phyloP scores from a whole-genome alignment of 2,797 vertebrate species.

The Amphiprion clarkii region DNA sequence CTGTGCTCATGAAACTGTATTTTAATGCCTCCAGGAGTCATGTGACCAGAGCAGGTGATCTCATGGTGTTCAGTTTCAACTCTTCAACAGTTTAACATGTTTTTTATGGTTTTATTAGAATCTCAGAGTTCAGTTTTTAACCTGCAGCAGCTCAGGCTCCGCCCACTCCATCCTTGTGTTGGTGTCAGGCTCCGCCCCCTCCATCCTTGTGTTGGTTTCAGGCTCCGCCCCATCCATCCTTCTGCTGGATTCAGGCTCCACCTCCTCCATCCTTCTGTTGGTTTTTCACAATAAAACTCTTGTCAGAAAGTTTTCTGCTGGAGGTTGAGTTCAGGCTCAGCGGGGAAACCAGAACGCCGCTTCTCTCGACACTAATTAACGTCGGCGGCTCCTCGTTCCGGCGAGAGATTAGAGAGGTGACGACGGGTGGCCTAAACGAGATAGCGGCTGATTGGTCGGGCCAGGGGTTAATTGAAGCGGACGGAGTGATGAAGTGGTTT shows the following conservation, averaged over 20 bases:
- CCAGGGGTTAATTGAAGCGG: constrained; percentile 68
- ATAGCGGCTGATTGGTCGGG: constrained; percentile 71
- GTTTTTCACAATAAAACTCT: constrained; percentile 19
- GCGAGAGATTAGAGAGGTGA: constrained; percentile 67
- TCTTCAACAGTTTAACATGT: too few species aligned
- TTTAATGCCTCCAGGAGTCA: too few species aligned
- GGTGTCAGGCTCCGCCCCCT: constrained; percentile 9
- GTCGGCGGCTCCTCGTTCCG: constrained; percentile 52
- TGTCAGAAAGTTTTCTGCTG: constrained; percentile 31
- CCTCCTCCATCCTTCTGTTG: constrained; percentile 1
- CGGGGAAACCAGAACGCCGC: neutral
- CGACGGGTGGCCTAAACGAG: constrained; percentile 54
- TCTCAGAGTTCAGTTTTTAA: too few species aligned
- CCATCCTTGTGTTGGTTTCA: neutral
- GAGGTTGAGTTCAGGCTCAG: constrained; percentile 44
- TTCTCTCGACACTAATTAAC: constrained; percentile 60
- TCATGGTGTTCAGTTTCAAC: too few species aligned
- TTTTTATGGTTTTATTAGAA: too few species aligned
- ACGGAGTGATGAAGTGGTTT: constrained; percentile 37
- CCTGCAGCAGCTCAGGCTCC: neutral
- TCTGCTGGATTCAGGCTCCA: neutral
- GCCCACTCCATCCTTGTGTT: constrained; percentile 4
- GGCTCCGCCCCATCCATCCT: neutral
- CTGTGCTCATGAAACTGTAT: too few species aligned
- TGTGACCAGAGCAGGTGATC: too few species aligned